phyloP scores from a whole-genome alignment of 1,140 invertebrate genomes.

The Drosophila subpulchrella region DNA sequence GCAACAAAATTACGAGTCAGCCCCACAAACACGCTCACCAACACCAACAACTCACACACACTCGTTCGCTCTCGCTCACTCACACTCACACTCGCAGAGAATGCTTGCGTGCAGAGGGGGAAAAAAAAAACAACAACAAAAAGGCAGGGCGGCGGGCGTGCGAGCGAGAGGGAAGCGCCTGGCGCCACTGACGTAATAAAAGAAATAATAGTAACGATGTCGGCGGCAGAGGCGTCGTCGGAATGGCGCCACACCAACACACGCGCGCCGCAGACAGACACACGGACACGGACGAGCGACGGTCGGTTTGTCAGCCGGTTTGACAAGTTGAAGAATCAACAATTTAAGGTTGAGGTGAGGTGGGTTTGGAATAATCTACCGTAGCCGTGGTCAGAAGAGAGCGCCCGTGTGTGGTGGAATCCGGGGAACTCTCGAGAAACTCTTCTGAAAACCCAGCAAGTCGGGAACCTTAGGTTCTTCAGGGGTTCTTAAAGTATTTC shows the following conservation, averaged over 20 bases:
- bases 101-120: slow-evolving; percentile 71
- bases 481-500: neutral
- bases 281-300: slow-evolving; percentile 72
- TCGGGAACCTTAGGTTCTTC: neutral
- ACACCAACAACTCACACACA: slow-evolving; percentile 17
- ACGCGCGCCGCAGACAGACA: slow-evolving; percentile 81
- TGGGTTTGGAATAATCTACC: slow-evolving; percentile 61
- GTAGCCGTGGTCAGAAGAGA: slow-evolving; percentile 29
- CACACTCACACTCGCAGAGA: slow-evolving; percentile 36
- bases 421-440: slow-evolving; percentile 19
- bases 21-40: slow-evolving; percentile 53
- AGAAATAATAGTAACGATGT: slow-evolving; percentile 84
- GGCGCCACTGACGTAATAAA: slow-evolving; percentile 85
- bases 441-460: slow-evolving; percentile 18
- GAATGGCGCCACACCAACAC: slow-evolving; percentile 84
- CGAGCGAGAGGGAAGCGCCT: slow-evolving; percentile 68
- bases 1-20: slow-evolving; percentile 52
- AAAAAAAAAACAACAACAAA: slow-evolving; percentile 1
- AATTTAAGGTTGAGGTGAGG: slow-evolving; percentile 82
- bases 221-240: slow-evolving; percentile 68
- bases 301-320: slow-evolving; percentile 78
- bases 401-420: slow-evolving; percentile 25
- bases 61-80: slow-evolving; percentile 12
- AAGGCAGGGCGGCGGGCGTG: slow-evolving; percentile 58
- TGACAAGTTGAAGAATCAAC: slow-evolving; percentile 82